Evolutionary conservation across 2,113 vertebrate genomes (phyloP).

Genomic region (Menidia beryllina): DNA sequence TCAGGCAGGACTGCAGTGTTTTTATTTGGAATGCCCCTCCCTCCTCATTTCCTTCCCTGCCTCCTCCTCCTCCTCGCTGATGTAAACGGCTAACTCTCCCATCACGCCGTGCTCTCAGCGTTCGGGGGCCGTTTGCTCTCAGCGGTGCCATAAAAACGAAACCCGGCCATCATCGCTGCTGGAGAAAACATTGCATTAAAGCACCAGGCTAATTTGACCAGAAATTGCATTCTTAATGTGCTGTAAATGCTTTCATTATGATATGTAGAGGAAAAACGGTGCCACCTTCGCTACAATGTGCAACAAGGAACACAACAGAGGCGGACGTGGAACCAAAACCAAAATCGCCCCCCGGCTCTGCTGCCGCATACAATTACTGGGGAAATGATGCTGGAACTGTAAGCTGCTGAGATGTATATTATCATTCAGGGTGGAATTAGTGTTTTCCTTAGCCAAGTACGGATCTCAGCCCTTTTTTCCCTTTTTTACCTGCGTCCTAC

Average conservation of each 20-base stretch:
- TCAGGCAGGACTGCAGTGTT: constrained; percentile 31
- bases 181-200: constrained; percentile 56
- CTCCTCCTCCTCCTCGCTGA: constrained; percentile 29
- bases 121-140: constrained; percentile 47
- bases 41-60: constrained; percentile 21
- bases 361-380: constrained; percentile 55
- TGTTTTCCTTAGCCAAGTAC: constrained; percentile 68
- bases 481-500: constrained; percentile 30
- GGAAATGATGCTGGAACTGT: constrained; percentile 53
- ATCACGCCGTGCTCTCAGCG: constrained; percentile 32
- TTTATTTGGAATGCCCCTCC: constrained; percentile 35
- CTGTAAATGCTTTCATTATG: constrained; percentile 60
- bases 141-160: constrained; percentile 35
- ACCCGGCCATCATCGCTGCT: constrained; percentile 21
- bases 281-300: constrained; percentile 35
- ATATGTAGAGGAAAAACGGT: constrained; percentile 37
- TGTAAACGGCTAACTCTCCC: constrained; percentile 23
- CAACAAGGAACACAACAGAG: constrained; percentile 39
- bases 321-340: constrained; percentile 39
- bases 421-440: constrained; percentile 61
- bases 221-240: constrained; percentile 68
- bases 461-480: constrained; percentile 26
- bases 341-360: constrained; percentile 46
- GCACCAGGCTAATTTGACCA: constrained; percentile 46
- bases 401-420: constrained; percentile 59